phyloP scores from a whole-genome alignment of 1,140 invertebrate genomes.

The Danaus melanippus region DNA sequence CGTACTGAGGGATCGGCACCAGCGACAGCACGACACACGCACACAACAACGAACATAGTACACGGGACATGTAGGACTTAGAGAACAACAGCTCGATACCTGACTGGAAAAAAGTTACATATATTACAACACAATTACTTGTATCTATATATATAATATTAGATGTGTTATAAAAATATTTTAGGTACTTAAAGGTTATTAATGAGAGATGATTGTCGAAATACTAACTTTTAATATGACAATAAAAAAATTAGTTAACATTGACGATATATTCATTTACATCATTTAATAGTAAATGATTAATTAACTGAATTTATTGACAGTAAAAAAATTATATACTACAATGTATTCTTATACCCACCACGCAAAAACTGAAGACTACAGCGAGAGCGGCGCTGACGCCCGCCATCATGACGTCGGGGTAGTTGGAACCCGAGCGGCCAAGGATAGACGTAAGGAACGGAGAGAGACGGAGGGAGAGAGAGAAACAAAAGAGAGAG shows the following conservation, averaged over 20 bases:
- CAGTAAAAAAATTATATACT: no score
- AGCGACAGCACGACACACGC: constrained; percentile 34
- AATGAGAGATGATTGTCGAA: no score
- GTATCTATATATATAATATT: no score
- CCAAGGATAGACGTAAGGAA: constrained; percentile 45
- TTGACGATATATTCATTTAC: no score
- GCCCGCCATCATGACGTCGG: constrained; percentile 32
- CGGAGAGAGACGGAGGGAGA: constrained; percentile 28
- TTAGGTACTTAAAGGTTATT: no score
- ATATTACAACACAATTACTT: no score
- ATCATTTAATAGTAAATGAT: no score
- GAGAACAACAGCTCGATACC: constrained; percentile 56
- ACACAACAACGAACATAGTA: constrained; percentile 10
- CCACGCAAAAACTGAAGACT: constrained; percentile 18
- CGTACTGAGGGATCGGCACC: constrained; percentile 41
- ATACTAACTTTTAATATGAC: no score
- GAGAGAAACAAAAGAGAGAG: constrained; percentile 21
- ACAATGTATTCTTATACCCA: no score
- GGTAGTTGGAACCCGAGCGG: constrained; percentile 19
- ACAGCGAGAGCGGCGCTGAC: constrained; percentile 26
- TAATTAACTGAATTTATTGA: no score
- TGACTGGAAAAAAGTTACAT: constrained; percentile 35
- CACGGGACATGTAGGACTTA: constrained; percentile 29
- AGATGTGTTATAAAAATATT: no score
- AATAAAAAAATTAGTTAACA: no score